Evolutionary conservation across 2,113 vertebrate genomes (phyloP).

Genomic region (Sakesphorus luctuosus): DNA sequence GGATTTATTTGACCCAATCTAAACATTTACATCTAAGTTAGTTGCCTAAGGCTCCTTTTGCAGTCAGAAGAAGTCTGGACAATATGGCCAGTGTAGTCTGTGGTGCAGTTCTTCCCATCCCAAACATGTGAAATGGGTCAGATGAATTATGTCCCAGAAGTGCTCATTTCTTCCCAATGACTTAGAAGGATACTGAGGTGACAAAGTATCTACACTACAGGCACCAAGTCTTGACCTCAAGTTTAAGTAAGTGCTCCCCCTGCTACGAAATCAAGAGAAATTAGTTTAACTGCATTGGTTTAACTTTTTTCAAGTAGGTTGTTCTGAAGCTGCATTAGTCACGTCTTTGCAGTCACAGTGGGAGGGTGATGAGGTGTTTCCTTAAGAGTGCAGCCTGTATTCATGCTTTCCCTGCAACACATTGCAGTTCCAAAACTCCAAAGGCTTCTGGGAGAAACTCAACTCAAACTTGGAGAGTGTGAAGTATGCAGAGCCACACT

Average conservation of each 20-base stretch:
- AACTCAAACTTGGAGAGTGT: constrained; percentile 84
- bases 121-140: background rate
- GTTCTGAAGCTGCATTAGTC: background rate
- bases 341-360: background rate
- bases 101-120: background rate
- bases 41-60: background rate
- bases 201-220: background rate
- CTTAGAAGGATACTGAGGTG: background rate
- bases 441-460: constrained; percentile 91
- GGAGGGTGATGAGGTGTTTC: background rate
- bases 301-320: background rate
- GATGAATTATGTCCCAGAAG: background rate
- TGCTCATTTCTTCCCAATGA: background rate
- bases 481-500: constrained; percentile 80
- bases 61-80: background rate
- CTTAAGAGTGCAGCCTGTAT: background rate
- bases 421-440: constrained; percentile 77
- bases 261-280: background rate
- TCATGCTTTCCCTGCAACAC: background rate
- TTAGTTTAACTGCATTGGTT: background rate
- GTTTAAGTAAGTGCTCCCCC: background rate
- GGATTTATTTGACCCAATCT: background rate
- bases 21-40: background rate
- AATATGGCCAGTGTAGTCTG: background rate
- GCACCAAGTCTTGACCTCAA: background rate